Percentiles rank a stretch among this genome's conserved stretches.
These are phyloP conservation scores for Aphis craccivora DNA, from an alignment of 1,140 invertebrate genomes.

Conservation along the genomic window DNA sequence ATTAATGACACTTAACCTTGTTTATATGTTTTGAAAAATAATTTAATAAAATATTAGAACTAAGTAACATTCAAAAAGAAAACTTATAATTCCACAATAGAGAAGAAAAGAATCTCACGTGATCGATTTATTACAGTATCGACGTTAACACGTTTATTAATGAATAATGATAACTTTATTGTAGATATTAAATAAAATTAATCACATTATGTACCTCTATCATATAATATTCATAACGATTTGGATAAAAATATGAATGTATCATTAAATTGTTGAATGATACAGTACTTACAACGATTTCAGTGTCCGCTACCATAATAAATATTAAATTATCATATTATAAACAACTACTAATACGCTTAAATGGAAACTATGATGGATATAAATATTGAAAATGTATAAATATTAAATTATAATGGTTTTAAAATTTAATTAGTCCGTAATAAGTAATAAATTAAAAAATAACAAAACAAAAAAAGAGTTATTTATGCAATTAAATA, in stretches of 20 bases:
- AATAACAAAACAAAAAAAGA: neutral
- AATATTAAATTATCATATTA: neutral
- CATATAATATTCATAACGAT: neutral
- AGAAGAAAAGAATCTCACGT: neutral
- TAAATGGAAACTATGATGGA: neutral
- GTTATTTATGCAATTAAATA: neutral
- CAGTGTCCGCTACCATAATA: neutral
- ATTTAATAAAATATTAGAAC: neutral
- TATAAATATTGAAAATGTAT: neutral
- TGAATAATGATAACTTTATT: neutral
- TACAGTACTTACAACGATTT: neutral
- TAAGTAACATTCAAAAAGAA: neutral
- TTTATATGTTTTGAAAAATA: neutral
- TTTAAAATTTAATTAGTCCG: neutral
- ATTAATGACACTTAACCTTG: neutral
- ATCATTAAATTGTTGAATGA: neutral
- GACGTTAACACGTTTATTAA: neutral
- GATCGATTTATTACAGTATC: neutral
- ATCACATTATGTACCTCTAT: neutral
- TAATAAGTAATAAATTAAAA: neutral
- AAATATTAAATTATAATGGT: neutral
- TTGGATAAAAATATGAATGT: neutral
- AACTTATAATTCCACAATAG: neutral
- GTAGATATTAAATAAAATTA: neutral
- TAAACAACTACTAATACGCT: neutral